Percentiles rank a stretch among this genome's conserved stretches.
Conservation (phyloP, 92 coral and sea anemone species). For the Galaxea fascicularis region DNA sequence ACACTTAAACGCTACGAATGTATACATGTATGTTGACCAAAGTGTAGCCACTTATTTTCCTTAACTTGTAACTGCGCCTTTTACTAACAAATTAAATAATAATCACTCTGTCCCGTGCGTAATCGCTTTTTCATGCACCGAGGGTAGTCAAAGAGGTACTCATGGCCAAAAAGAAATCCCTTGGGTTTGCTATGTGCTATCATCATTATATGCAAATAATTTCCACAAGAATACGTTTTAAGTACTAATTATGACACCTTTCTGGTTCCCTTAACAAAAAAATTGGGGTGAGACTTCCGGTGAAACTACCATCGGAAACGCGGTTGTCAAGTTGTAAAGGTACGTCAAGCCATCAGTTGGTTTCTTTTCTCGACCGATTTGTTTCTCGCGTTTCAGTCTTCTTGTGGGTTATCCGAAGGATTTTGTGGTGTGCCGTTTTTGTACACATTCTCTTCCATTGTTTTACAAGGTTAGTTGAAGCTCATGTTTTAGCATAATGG, state of each 20-base stretch:
- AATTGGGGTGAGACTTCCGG: neutral
- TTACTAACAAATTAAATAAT: neutral
- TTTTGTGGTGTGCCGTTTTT: slow-evolving; percentile 18
- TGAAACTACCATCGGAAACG: slow-evolving; percentile 15
- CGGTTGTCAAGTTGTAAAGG: slow-evolving; percentile 3
- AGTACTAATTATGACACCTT: slow-evolving; percentile 12
- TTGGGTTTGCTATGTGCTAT: neutral
- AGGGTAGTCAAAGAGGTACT: neutral
- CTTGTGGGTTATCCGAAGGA: slow-evolving; percentile 16
- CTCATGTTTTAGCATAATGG: slow-evolving; percentile 17
- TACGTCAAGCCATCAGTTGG: slow-evolving; percentile 12
- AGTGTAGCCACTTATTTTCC: neutral
- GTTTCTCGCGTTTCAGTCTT: neutral
- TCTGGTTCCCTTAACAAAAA: slow-evolving; percentile 17
- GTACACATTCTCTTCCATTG: slow-evolving; percentile 8
- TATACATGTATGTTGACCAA: slow-evolving; percentile 21
- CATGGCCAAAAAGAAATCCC: slow-evolving; percentile 7
- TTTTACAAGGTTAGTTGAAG: slow-evolving; percentile 17
- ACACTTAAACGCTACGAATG: neutral
- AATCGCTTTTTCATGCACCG: neutral
- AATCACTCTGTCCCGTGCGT: neutral
- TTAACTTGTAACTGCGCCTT: slow-evolving; percentile 12
- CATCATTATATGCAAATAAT: too few species aligned
- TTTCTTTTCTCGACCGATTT: slow-evolving; percentile 9
- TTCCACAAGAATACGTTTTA: neutral